phyloP scores from a whole-genome alignment of 2,888 invertebrate species.

The Parascotia fuliginaria region DNA sequence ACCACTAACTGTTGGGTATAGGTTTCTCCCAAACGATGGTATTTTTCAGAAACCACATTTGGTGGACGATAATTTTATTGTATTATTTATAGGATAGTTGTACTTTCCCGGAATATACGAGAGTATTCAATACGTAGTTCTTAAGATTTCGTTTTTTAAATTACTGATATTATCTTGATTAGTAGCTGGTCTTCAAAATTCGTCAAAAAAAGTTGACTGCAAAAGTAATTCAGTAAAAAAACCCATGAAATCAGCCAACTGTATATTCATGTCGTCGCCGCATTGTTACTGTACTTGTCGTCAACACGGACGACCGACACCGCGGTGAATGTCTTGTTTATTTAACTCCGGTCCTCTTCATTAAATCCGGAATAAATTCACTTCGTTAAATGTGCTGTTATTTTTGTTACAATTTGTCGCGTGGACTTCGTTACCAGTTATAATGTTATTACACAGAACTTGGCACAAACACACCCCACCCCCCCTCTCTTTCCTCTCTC shows the following conservation, averaged over 20 bases:
- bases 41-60: no score
- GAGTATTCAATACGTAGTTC: no score
- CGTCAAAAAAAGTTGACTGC: neutral
- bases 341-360: slow-evolving; percentile 16
- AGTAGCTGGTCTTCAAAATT: no score
- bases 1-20: no score
- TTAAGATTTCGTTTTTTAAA: no score
- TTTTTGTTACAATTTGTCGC: slow-evolving; percentile 20
- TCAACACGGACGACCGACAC: neutral
- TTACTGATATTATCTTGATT: no score
- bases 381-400: slow-evolving; percentile 19
- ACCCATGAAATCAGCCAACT: neutral
- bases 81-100: no score
- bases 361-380: slow-evolving; percentile 23
- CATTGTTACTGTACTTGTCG: neutral
- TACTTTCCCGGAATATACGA: no score
- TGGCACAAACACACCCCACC: neutral
- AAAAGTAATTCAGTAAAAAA: neutral
- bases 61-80: no score
- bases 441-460: slow-evolving; percentile 26
- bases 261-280: slow-evolving; percentile 7
- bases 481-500: slow-evolving; percentile 10
- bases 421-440: slow-evolving; percentile 32
- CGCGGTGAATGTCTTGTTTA: slow-evolving; percentile 8
- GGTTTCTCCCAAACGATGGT: no score